Base-by-base conservation (phyloP, 2,797 vertebrate genomes). In the Meda fulgida region DNA sequence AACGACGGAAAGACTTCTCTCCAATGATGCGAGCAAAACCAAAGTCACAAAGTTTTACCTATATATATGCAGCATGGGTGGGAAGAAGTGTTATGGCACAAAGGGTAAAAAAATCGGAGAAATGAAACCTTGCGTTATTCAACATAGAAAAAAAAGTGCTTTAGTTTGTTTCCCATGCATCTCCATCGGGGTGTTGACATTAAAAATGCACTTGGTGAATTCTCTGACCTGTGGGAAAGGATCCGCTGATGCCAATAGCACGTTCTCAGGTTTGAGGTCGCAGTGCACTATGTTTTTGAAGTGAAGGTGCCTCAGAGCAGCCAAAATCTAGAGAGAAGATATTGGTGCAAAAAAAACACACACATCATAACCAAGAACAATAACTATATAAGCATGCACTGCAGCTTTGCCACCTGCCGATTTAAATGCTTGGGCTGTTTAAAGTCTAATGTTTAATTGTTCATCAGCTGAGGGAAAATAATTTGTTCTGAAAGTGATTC, bases 261-360 rank as follows among this genome's bases (percentile, higher is more conserved):
- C 97, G 1, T 98, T 98, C 87, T 98, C 97, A 0, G 97, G 97
- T 91, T 98, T 98, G 86, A 98, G 91, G 91, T 97, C 97, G 71
- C 97, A 98, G 90, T 98, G 97, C 81, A 98, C 97, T 0, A 98
- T 97, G 92, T 97, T 98, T 91, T 97, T 98, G 90, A 97, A 97
- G 92, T 98, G 97, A 76, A 98, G 95, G 83, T 98, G 96, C 73
- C 96, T 93, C 89, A 98, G 87, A 18, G 97, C 97, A 80, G 95
- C 96, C 80, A 98, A 92, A 86, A 98, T 97, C 97, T 98, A 85
- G 29, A 46, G 31, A 65, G 1, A 65, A 29, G 13, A 63, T 63
- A 63, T 29, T 29, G n/a, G 13, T 29, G 5, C 1, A 63, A 31
- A 65, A 11, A n/a, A n/a, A n/a, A n/a, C n/a, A 9, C 9, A 51